Base-by-base conservation (phyloP, 2,113 vertebrate species). In the Esox niger region DNA sequence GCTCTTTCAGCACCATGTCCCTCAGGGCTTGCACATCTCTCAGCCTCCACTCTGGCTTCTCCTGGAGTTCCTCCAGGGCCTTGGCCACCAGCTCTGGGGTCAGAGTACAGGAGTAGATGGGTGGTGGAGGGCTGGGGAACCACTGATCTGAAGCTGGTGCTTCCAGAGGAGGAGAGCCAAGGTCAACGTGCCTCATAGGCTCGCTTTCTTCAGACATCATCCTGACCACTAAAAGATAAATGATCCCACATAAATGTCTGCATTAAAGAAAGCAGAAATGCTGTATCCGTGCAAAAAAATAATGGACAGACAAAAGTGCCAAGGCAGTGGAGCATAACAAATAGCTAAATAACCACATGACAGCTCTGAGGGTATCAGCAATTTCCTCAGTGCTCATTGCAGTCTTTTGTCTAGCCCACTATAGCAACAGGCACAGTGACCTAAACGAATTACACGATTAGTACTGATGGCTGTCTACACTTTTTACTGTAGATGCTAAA, bases 1-100 rank as follows among this genome's bases (percentile, higher is more conserved):
- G 94, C 30, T 98, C 96, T 87, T 98, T 98, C 72, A 95, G 90
- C 75, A 98, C 94, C 97, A 99, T 99, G 63, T 99, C 97, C 33
- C 97, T 90, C 6, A 99, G 92, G 0, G 97, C 96, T 79, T 99
- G 97, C 23, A 94, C 96, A 1, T 98, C 97, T 0, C 96, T 93
- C 0, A 98, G 93, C 54, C 97, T 87, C 97, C 96, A 98, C 26
- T 98, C 97, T 0, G 97, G 97, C 74, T 99, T 98, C 85, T 99
- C 97, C 82, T 98, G 96, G 8, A 99, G 93, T 84, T 99, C 96
- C 59, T 98, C 96, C 21, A 95, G 90, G 26, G 97, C 97, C 76
- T 98, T 99, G 81, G 93, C 91, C 74, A 96, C 87, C 71, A 99
- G 93, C 3, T 96, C 95, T 0, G 94, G 93, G 1, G 92, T 95